Conservation (phyloP, 2,888 invertebrate genomes). For the Phortica magna region DNA sequence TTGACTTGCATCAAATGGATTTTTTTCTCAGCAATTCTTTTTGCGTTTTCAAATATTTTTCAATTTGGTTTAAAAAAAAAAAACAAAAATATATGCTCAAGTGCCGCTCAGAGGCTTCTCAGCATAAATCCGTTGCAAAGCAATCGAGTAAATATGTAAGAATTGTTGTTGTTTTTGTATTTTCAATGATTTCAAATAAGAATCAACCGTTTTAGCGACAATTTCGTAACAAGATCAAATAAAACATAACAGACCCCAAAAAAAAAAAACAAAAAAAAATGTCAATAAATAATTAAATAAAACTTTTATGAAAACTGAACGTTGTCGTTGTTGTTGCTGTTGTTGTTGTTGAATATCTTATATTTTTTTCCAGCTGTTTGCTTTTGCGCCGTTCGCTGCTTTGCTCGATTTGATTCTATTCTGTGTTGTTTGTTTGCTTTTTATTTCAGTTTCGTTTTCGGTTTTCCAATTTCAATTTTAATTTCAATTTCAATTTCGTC, state of each 20-base stretch:
- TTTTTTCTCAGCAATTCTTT: too few relatives aligned
- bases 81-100: not conserved
- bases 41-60: not conserved
- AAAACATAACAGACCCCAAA: not conserved
- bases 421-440: not conserved
- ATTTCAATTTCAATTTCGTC: not conserved
- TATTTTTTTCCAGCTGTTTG: not conserved
- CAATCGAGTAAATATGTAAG: too few relatives aligned
- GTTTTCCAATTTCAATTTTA: conserved; percentile 16
- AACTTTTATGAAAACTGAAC: too few relatives aligned
- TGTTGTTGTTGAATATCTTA: conserved; percentile 44
- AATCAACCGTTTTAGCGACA: too few relatives aligned
- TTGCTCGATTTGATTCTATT: conserved; percentile 50
- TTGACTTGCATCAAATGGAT: too few relatives aligned
- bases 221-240: not conserved
- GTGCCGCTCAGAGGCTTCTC: not conserved
- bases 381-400: not conserved
- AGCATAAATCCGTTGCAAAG: too few relatives aligned
- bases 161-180: too few relatives aligned
- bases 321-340: not conserved
- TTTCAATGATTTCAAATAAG: too few relatives aligned
- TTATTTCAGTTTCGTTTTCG: not conserved
- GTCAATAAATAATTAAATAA: too few relatives aligned
- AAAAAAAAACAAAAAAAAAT: too few relatives aligned
- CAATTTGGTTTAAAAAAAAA: not conserved